A percentile compares a stretch with the other conserved stretches of the same genome.
These are phyloP conservation scores for Danio tinwini DNA, from an alignment of 2,797 vertebrate genomes.

Conservation along the genomic window DNA sequence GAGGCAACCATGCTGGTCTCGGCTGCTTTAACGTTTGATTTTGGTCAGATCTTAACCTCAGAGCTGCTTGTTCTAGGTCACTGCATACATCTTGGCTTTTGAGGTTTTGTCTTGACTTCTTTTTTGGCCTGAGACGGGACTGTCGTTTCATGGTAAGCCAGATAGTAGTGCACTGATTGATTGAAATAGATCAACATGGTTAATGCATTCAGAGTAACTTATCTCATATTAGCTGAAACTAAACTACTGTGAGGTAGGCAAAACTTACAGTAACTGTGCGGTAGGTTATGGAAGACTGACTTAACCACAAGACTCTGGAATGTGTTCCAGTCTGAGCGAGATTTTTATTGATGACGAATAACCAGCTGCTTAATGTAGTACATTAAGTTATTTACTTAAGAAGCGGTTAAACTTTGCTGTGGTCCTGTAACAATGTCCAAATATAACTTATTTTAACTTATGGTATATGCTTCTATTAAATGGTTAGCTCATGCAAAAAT, in stretches of 20 bases:
- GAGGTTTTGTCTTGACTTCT: constrained; percentile 38
- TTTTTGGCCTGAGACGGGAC: constrained; percentile 31
- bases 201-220: constrained; percentile 26
- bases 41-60: constrained; percentile 34
- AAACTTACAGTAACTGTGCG: constrained; percentile 8
- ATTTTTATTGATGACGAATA: constrained; percentile 74
- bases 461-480: background rate
- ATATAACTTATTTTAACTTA: background rate
- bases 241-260: constrained; percentile 10
- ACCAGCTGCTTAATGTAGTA: constrained; percentile 67
- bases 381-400: constrained; percentile 24
- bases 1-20: constrained; percentile 5
- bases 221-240: constrained; percentile 27
- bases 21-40: constrained; percentile 6
- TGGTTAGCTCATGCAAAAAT: no score
- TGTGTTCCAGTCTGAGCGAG: constrained; percentile 83
- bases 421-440: background rate
- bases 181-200: constrained; percentile 12
- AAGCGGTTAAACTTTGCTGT: background rate
- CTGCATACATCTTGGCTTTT: constrained; percentile 40
- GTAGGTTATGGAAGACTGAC: constrained; percentile 59
- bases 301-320: constrained; percentile 80
- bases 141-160: background rate
- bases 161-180: background rate
- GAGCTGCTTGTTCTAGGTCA: constrained; percentile 9